phyloP scores from a whole-genome alignment of 1,140 invertebrate species.

The Drosophila ananassae region DNA sequence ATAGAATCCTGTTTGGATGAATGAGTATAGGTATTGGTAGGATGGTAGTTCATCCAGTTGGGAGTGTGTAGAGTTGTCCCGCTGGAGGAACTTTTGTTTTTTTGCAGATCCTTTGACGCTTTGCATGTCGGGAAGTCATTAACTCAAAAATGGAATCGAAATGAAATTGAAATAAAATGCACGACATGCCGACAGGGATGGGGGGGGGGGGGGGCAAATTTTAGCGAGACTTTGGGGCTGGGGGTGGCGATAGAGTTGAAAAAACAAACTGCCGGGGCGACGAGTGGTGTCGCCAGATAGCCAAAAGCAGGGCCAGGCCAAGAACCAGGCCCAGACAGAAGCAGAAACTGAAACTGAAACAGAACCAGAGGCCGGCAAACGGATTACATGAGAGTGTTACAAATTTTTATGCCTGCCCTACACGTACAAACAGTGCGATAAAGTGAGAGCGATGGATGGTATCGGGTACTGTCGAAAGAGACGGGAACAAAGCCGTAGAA shows the following conservation, averaged over 20 bases:
- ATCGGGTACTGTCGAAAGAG: slow-evolving; percentile 4
- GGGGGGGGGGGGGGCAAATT: slow-evolving; percentile 8
- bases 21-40: slow-evolving; percentile 10
- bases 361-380: slow-evolving; percentile 24
- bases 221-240: neutral
- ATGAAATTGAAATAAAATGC: slow-evolving; percentile 78
- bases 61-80: neutral
- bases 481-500: neutral
- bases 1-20: slow-evolving; percentile 33
- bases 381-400: slow-evolving; percentile 66
- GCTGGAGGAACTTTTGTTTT: slow-evolving; percentile 25
- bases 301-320: slow-evolving; percentile 5
- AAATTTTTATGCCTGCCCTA: slow-evolving; percentile 58
- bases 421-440: slow-evolving; percentile 12
- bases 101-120: slow-evolving; percentile 25
- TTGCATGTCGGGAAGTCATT: slow-evolving; percentile 78
- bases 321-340: slow-evolving; percentile 22
- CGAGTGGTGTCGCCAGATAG: slow-evolving; percentile 40
- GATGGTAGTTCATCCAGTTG: neutral
- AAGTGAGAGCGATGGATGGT: neutral
- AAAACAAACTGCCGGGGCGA: slow-evolving; percentile 16
- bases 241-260: neutral
- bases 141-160: slow-evolving; percentile 73
- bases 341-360: slow-evolving; percentile 9
- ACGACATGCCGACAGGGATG: slow-evolving; percentile 50